Evolutionary conservation across 2,888 invertebrate species (phyloP).

Genomic region (Flexamia atlantica): DNA sequence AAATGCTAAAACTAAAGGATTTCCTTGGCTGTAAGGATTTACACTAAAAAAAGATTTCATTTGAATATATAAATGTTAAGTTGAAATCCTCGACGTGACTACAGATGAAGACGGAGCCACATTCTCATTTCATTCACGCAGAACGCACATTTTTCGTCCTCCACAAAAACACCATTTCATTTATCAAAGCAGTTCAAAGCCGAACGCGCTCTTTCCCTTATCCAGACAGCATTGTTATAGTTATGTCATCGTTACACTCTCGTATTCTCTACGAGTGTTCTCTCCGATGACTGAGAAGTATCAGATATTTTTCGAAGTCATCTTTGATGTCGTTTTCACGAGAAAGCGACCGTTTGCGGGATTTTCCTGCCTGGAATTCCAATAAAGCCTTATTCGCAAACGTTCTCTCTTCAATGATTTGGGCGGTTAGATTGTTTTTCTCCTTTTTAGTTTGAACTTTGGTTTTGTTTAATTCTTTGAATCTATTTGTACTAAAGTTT

Average conservation of each 20-base stretch:
- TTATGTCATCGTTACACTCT: not conserved
- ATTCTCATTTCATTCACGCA: constrained; percentile 1
- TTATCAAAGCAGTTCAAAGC: constrained; percentile 7
- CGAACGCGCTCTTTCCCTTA: not conserved
- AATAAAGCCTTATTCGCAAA: not conserved
- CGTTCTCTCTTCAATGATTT: not conserved
- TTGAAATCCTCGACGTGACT: not conserved
- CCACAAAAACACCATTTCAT: constrained; percentile 22
- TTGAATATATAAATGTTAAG: not conserved
- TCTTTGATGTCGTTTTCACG: constrained; percentile 10
- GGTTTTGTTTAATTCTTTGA: too few species aligned
- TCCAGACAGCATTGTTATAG: constrained; percentile 4
- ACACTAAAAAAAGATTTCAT: not conserved
- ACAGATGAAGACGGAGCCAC: not conserved
- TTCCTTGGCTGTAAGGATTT: too few species aligned
- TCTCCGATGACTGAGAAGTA: constrained; percentile 7
- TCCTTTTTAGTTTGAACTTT: too few species aligned
- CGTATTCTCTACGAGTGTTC: not conserved
- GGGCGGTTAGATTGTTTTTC: not conserved
- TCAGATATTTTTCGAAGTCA: not conserved
- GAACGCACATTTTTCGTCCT: constrained; percentile 20
- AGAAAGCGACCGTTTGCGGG: not conserved
- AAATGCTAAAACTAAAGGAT: too few species aligned
- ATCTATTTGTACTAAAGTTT: too few species aligned
- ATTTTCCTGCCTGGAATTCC: not conserved